Conservation (phyloP, 2,797 vertebrate species). For the Xenopus petersii region DNA sequence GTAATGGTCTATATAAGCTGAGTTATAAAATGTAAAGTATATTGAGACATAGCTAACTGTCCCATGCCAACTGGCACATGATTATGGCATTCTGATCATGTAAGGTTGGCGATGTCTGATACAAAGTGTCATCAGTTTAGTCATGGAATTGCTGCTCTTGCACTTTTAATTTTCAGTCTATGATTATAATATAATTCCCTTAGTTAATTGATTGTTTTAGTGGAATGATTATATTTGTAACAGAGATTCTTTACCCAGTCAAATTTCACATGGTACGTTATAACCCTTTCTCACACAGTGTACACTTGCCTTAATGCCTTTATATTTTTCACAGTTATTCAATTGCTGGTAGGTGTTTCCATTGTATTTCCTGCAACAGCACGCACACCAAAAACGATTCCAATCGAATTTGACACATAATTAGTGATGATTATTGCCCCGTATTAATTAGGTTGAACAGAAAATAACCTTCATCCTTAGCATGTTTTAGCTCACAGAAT, state of each 20-base stretch:
- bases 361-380: constrained; percentile 69
- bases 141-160: constrained; percentile 20
- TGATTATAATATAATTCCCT: background rate
- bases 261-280: background rate
- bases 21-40: too few species aligned
- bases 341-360: constrained; percentile 69
- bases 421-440: constrained; percentile 79
- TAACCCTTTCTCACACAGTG: background rate
- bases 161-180: background rate
- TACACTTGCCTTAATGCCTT: constrained; percentile 11
- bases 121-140: too few species aligned
- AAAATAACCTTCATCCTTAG: constrained; percentile 81
- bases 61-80: too few species aligned
- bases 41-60: too few species aligned
- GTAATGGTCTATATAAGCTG: too few species aligned
- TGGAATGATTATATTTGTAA: background rate
- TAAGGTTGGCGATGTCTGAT: too few species aligned
- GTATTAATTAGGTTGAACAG: constrained; percentile 82
- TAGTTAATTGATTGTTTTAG: background rate
- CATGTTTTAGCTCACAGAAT: constrained; percentile 79
- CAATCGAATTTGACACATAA: constrained; percentile 79
- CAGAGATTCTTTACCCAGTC: background rate
- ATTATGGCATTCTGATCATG: too few species aligned
- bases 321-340: constrained; percentile 66
- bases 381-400: constrained; percentile 72